Percentiles rank a stretch among this genome's conserved stretches.
phyloP scores from a whole-genome alignment of 64 coral and sea anemone species.

The Montipora foliosa region DNA sequence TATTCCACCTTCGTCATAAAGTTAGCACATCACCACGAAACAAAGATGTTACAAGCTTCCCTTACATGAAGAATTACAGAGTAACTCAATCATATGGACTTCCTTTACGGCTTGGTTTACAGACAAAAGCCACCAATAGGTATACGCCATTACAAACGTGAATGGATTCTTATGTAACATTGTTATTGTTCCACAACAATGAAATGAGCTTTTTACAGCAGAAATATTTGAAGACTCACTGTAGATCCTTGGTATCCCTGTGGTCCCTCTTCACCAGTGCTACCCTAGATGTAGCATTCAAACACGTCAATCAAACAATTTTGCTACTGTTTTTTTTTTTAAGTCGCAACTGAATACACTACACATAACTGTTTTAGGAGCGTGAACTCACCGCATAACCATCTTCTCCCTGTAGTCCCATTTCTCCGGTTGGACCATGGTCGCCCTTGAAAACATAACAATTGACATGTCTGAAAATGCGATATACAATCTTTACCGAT shows the following conservation, averaged over 20 bases:
- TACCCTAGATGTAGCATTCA: background rate
- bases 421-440: slow-evolving; percentile 7
- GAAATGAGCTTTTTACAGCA: background rate
- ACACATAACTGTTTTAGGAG: too few relatives aligned
- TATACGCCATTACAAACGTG: too few relatives aligned
- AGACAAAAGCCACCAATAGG: too few relatives aligned
- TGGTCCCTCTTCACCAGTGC: background rate
- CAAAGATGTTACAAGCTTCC: too few relatives aligned
- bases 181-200: background rate
- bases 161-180: too few relatives aligned
- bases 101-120: too few relatives aligned
- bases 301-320: background rate
- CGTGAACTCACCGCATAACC: background rate
- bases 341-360: too few relatives aligned
- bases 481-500: background rate
- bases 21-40: too few relatives aligned
- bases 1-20: too few relatives aligned
- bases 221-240: background rate
- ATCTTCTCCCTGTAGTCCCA: background rate
- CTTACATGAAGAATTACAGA: too few relatives aligned
- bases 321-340: too few relatives aligned
- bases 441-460: slow-evolving; percentile 18
- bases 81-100: too few relatives aligned
- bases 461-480: background rate
- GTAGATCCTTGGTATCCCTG: slow-evolving; percentile 16